Evolutionary conservation across 2,113 vertebrate species (phyloP), one percentile per base, ranked within the genome.

Genomic region (Notarius lentiginosus): DNA sequence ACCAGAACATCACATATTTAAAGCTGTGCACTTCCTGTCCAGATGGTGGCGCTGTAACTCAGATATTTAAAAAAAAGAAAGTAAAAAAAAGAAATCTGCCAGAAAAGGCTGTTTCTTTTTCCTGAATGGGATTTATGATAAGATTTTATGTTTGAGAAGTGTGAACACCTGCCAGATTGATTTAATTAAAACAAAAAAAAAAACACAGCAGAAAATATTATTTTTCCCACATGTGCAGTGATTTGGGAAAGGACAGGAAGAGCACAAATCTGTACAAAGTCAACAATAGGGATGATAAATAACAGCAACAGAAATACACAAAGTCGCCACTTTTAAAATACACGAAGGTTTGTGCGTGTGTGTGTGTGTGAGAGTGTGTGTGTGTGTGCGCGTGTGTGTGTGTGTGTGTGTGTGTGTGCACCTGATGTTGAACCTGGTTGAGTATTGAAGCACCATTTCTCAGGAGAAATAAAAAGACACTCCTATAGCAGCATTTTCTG

Each of bases 1-100:
- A 56, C 24, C 24, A 17, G 30, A 80, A 60, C 17, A 22, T 60
- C 30, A 61, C 22, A 60, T 30, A 61, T 18, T 76, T 51, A 79
- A 56, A 30, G 53, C 76, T 68, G 61, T 72, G 5, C 15, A 70
- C 30, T 20, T 72, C 27, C 51, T 72, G 82, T 72, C 82, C 84
- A 85, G 70, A 12, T 47, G 83, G 51, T 75, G 83, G 83, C 72
- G 83, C 83, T 84, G 70, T 30, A 61, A 3, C 8, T 24, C 20
- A 53, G n/a, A 2, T 1, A 63, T 63, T 22, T 34, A 60, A 61
- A 68, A 49, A 14, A 72, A 68, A 49, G 8, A 70, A 8, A 18
- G 4, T 7, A 70, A 27, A 0, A 88, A 34, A 18, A 72, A 58
- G 0, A 81, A n/a, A 34, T 22, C 12, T 9, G 55, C 8, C 18